phyloP scores from a whole-genome alignment of 1,140 invertebrate genomes.

The Euura lappo region DNA sequence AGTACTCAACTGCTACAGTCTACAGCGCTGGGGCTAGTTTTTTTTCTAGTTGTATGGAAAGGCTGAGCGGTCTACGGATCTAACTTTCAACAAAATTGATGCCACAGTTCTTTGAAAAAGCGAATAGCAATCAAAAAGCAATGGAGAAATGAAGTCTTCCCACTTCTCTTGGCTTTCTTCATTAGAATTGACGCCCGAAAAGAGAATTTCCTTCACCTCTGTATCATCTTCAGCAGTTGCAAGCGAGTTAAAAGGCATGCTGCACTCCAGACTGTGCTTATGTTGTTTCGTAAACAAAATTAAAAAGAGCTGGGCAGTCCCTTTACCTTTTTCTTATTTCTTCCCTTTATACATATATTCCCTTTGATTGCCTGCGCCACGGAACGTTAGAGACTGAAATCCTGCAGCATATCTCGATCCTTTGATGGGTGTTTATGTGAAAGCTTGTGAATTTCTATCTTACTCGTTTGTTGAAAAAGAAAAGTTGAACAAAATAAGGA shows the following conservation, averaged over 20 bases:
- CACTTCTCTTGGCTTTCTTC: constrained; percentile 12
- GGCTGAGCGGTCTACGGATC: no score
- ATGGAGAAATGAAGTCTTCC: background rate
- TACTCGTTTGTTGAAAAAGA: no score
- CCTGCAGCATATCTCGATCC: no score
- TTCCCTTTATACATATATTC: background rate
- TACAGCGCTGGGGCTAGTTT: no score
- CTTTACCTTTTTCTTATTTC: background rate
- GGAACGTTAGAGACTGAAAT: background rate
- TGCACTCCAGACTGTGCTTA: background rate
- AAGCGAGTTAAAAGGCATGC: background rate
- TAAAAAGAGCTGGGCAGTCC: background rate
- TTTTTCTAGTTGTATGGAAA: no score
- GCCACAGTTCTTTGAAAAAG: no score
- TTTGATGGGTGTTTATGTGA: no score
- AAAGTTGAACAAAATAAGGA: background rate
- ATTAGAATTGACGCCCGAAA: background rate
- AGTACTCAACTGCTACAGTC: no score
- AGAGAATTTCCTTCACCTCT: constrained; percentile 20
- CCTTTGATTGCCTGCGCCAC: background rate
- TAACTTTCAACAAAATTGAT: no score
- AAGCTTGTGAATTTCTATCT: no score
- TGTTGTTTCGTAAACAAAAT: constrained; percentile 4
- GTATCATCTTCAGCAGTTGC: no score
- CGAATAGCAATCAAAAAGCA: no score